Base-by-base conservation (phyloP, 2,113 vertebrate genomes). In the Gambusia affinis region DNA sequence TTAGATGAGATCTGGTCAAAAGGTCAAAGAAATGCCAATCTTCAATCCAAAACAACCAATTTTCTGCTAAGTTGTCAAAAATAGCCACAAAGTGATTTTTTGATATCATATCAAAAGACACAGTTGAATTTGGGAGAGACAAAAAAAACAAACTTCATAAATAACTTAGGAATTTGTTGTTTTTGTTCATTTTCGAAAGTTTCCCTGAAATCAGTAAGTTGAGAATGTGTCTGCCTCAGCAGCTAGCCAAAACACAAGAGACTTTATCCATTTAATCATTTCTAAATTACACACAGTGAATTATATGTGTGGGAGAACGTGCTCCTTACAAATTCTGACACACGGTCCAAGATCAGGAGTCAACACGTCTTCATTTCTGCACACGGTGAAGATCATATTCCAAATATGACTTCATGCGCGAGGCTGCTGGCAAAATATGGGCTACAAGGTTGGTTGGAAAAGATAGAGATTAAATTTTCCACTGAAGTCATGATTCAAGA, bases 391-490 rank as follows among this genome's bases (percentile, higher is more conserved):
- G 30, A 54, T 78, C 24, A 24, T 4, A 24, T 37, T 24, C n/a
- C 4, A 14, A 42, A 65, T 39, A 65, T 30, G 0, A 76, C 1
- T n/a, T 75, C 30, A 35, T 44, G 12, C 29, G 0, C n/a, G 1
- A 27, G 28, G 19, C 72, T 74, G 33, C 31, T 65, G 74, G 67
- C 73, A 78, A 71, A 84, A 88, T 71, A 76, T 33, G 37, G 67
- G 66, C 1, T 12, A 3, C 22, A n/a, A 3, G 3, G 42, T 17
- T n/a, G n/a, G 67, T 85, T 88, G 62, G 76, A 78, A 81, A 83
- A 92, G 30, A 64, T 4, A 5, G 29, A 81, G 82, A 92, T 28
- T 75, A 85, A 24, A 19, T 42, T 76, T 80, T 73, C 44, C 75
- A 14, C 6, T 3, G 4, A 12, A 29, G 10, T 22, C 12, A 0